Conservation (phyloP, 2,888 invertebrate species). For the Barypeithes pellucidus region DNA sequence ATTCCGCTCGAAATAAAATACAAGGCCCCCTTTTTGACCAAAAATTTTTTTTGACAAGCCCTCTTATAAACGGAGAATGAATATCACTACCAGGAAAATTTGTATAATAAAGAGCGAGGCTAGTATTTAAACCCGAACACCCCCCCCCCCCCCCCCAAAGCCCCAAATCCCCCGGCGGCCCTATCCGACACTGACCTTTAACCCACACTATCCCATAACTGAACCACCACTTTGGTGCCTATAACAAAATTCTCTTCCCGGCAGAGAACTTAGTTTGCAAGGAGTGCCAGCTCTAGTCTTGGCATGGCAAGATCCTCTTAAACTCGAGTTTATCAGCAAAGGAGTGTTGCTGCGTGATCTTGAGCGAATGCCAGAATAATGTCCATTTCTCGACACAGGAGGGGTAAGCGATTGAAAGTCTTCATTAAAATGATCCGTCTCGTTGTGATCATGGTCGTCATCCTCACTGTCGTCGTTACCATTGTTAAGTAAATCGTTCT, state of each 20-base stretch:
- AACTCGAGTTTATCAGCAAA: constrained; percentile 57
- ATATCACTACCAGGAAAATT: too few relatives aligned
- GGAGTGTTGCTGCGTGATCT: constrained; percentile 67
- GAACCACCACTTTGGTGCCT: constrained; percentile 68
- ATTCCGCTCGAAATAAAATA: too few relatives aligned
- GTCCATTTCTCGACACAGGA: constrained; percentile 63
- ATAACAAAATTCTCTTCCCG: constrained; percentile 67
- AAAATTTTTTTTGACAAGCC: too few relatives aligned
- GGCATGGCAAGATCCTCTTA: constrained; percentile 62
- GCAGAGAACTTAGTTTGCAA: constrained; percentile 65
- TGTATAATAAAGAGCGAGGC: too few relatives aligned
- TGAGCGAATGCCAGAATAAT: constrained; percentile 57
- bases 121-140: too few relatives aligned
- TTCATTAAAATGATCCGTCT: constrained; percentile 54
- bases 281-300: constrained; percentile 67
- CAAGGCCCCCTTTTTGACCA: too few relatives aligned
- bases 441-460: constrained; percentile 50
- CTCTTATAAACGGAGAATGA: too few relatives aligned
- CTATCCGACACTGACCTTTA: neutral
- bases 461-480: constrained; percentile 13
- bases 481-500: neutral
- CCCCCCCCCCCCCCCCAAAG: too few relatives aligned
- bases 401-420: constrained; percentile 63
- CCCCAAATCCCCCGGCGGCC: neutral
- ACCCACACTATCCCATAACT: constrained; percentile 59